Conservation (phyloP, 2,797 vertebrate species). For the Antrozous pallidus region DNA sequence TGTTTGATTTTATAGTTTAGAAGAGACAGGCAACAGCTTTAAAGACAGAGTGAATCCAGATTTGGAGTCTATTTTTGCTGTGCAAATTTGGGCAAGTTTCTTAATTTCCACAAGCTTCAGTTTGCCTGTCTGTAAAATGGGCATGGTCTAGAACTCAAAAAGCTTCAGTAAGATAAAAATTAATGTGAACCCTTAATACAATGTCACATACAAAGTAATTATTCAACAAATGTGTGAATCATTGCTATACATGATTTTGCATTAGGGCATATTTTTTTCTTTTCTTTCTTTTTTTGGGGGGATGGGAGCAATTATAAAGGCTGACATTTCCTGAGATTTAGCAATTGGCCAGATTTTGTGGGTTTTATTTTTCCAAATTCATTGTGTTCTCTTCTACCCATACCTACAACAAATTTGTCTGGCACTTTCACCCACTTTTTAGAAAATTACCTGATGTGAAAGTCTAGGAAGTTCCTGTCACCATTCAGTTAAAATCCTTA, state of each 20-base stretch:
- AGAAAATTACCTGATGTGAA: slow-evolving; percentile 37
- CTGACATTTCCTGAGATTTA: neutral
- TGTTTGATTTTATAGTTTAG: neutral
- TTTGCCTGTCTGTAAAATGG: neutral
- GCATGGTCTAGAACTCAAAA: neutral
- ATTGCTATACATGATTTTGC: neutral
- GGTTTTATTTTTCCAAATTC: neutral
- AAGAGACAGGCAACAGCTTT: neutral
- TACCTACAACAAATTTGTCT: neutral
- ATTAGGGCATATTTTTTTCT: neutral
- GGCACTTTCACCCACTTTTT: neutral
- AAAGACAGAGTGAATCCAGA: neutral
- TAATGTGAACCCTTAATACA: neutral
- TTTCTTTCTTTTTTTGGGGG: too few species aligned
- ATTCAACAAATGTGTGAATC: neutral
- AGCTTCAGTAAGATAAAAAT: neutral
- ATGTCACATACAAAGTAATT: neutral
- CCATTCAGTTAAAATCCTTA: slow-evolving; percentile 33
- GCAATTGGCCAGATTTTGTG: neutral
- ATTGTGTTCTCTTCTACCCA: neutral
- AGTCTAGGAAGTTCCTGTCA: slow-evolving; percentile 22
- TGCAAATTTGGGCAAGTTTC: neutral
- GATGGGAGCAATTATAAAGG: neutral
- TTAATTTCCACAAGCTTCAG: neutral
- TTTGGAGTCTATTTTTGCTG: neutral